Evolutionary conservation across 2,888 invertebrate species (phyloP), one percentile per base, ranked within the genome.

Genomic region (Leistus spinibarbis): DNA sequence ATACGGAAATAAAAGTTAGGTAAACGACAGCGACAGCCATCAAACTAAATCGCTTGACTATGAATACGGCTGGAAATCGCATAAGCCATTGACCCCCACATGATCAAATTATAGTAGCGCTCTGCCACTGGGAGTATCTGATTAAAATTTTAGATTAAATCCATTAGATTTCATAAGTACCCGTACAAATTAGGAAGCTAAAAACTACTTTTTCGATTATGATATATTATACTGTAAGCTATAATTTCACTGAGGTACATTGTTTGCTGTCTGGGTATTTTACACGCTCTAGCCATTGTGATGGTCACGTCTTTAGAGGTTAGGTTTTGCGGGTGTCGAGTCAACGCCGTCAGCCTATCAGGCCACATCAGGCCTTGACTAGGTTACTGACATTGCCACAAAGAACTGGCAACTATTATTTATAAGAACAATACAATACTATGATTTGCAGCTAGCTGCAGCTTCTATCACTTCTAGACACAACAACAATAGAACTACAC

Each of bases 351-450:
- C 17, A 20, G 60, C 22, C 16, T 56, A 56, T 56, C 56, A 19
- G 56, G 17, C 16, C 22, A 22, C 60, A 60, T 19, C 60, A 60
- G 60, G 19, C 60, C 60, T 60, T 60, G 60, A 19, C 60, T 22
- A 60, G 60, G 60, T 60, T 60, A 60, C 17, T 60, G 60, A 60
- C 60, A 20, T 17, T 60, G 60, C 40, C 40, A 40, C 40, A 40
- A 40, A 40, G 40, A 40, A 40, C 40, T 40, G 10, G 40, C 40
- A 40, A 40, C 40, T 40, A 10, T n/a, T n/a, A n/a, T n/a, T n/a
- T n/a, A n/a, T 40, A 40, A 40, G 40, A 40, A 40, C 40, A 40
- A 40, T 40, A 40, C 40, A 40, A 40, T n/a, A n/a, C 7, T 40
- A 40, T 13, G 40, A 40, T 40, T 40, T 40, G 40, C 13, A 40